Base-by-base conservation (phyloP, 1,140 invertebrate species). In the Adelges cooleyi region DNA sequence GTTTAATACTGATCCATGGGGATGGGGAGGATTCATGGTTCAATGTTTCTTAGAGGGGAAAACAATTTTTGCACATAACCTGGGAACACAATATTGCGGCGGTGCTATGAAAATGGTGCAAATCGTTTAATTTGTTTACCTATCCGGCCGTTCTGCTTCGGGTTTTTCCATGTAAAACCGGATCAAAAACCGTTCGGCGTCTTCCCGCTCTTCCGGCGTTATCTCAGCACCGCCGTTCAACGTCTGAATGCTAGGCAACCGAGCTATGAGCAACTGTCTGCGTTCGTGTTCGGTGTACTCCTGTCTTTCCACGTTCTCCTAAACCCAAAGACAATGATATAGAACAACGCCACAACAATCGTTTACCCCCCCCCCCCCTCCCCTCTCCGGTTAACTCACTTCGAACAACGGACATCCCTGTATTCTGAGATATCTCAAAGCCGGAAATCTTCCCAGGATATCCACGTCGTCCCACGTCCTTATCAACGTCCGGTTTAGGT, bases 161-260 rank as follows among this genome's bases (percentile, higher is more conserved):
- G 86, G 83, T 71, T 87, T 87, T 72, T 92, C 86, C 86, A 92
- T 89, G 74, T 90, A 93, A 73, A 90, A 87, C 52, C 92, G 79
- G 68, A 96, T 90, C 76, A 95, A 95, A 69, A 90, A 90, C 66
- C 92, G 79, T 73, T 96, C 92, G n/a, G 92, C 87, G 72, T 92
- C 88, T 75, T 93, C 89, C 65, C 92, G 79, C 73, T 95, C 91
- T 70, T 90, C 85, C 0, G 79, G 80, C 29, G 82, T 82, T 69
- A 95, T 90, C 27, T 82, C 81, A 46, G 90, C 91, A 18, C 92
- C 92, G 51, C 89, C 89, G 77, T 95, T 96, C 11, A 96, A 76
- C 50, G 85, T 87, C 68, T 82, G 79, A 20, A 95, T 84, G 72
- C 87, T 89, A 42, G 91, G 90, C 65, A 95, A 75, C 62, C 92